Percentiles rank a stretch among this genome's conserved stretches.
Evolutionary conservation across 2,888 invertebrate species (phyloP).

Genomic region (Chalcis sispes): DNA sequence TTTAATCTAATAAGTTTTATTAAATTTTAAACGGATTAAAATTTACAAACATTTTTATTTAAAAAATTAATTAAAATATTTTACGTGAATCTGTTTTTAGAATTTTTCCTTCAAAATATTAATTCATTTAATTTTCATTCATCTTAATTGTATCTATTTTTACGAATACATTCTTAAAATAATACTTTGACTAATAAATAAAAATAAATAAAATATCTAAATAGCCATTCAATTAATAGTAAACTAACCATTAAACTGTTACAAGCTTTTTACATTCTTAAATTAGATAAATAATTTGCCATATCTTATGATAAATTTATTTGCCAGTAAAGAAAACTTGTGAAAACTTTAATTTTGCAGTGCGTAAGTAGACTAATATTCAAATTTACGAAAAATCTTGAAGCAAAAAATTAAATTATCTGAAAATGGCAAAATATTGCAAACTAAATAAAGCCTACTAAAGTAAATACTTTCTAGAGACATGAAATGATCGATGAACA

Average conservation of each 20-base stretch:
- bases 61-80: too few species aligned
- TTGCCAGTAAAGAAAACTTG: conserved; percentile 38
- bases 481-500: conserved; percentile 63
- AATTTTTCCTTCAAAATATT: too few species aligned
- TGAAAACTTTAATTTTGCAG: conserved; percentile 48
- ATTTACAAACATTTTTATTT: too few species aligned
- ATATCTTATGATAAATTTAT: conserved; percentile 43
- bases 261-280: conserved; percentile 34
- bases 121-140: too few species aligned
- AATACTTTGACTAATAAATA: too few species aligned
- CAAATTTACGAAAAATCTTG: conserved; percentile 29
- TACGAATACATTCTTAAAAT: too few species aligned
- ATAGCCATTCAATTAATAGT: conserved; percentile 54
- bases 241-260: conserved; percentile 45
- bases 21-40: too few species aligned
- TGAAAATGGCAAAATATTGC: conserved; percentile 51
- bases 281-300: conserved; percentile 29
- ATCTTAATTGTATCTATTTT: too few species aligned
- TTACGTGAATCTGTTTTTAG: too few species aligned
- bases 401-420: conserved; percentile 47
- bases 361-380: conserved; percentile 49
- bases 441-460: conserved; percentile 61
- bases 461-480: conserved; percentile 63
- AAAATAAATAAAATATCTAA: conserved; percentile 49
- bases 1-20: too few species aligned